These are phyloP conservation scores for Brenthis hecate DNA, from an alignment of 2,888 invertebrate species.

Conservation along the genomic window DNA sequence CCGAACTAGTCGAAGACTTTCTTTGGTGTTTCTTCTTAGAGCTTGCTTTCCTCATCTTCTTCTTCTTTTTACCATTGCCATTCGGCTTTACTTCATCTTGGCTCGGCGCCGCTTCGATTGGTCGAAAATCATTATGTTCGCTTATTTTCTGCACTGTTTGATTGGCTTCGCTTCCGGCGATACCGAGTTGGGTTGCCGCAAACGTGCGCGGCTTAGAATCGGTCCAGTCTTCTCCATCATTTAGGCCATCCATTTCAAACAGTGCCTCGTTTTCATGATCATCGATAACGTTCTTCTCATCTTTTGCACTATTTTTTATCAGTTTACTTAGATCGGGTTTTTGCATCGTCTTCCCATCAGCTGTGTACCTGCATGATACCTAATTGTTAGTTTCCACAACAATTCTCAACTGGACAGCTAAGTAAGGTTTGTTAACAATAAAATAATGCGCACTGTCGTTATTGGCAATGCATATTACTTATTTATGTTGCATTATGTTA, in stretches of 20 bases:
- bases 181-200: constrained; percentile 78
- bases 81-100: constrained; percentile 79
- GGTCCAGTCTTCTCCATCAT: constrained; percentile 77
- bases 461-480: background rate
- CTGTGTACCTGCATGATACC: constrained; percentile 74
- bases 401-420: background rate
- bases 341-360: constrained; percentile 80
- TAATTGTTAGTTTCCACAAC: too few relatives aligned
- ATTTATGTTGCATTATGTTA: background rate
- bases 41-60: constrained; percentile 89
- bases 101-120: constrained; percentile 71
- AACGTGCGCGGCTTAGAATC: constrained; percentile 81
- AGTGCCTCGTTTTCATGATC: constrained; percentile 82
- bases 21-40: constrained; percentile 91
- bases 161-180: constrained; percentile 70
- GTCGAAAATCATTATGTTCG: constrained; percentile 84
- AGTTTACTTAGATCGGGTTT: constrained; percentile 82
- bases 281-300: constrained; percentile 47
- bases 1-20: constrained; percentile 84
- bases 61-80: constrained; percentile 86
- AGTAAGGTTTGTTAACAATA: background rate
- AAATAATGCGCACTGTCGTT: background rate
- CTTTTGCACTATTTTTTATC: constrained; percentile 65
- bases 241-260: constrained; percentile 86
- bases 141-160: constrained; percentile 84